Base-by-base conservation (phyloP, 2,888 invertebrate species). In the Rutpela maculata region DNA sequence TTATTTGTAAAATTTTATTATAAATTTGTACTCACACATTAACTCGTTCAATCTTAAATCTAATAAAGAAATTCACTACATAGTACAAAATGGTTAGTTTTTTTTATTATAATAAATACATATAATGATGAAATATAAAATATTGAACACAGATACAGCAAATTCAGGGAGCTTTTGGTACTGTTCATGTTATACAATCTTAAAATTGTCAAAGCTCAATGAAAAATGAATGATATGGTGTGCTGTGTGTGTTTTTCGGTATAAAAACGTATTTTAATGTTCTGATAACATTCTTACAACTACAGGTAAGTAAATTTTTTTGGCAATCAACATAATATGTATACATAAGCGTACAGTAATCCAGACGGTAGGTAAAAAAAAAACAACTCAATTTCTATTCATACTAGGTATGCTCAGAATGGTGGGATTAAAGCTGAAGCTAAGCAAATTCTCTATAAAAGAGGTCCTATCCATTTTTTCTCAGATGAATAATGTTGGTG, bases 1-100 rank as follows among this genome's bases (percentile, higher is more conserved):
- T 26, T 60, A 35, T n/a, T 31, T 63, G 10, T 35, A 17, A 17
- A 15, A 12, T 63, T 65, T 65, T 65, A 65, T 65, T 65, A 57
- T 68, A 68, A 68, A 68, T 68, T 68, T 68, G 68, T 73, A 77
- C 68, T 60, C 15, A 60, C 31, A 26, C 60, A 60, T 22, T 60
- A 60, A 15, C 50, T 50, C n/a, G n/a, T 50, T 35, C 31, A n/a
- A 15, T 50, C n/a, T 17, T 17, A 50, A 0, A n/a, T 50, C 50
- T 50, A 43, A 12, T 43, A 12, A 50, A 50, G 50, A n/a, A 50
- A 50, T 50, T n/a, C 15, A n/a, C 50, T 50, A n/a, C n/a, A 50
- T 50, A 50, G 50, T 50, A 50, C 50, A 50, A 50, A 50, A 50
- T n/a, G 50, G 12, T n/a, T n/a, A 50, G 50, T n/a, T 15, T 35